These are phyloP conservation scores for Antheraea mylitta DNA, from an alignment of 1,140 invertebrate species.

Conservation along the genomic window DNA sequence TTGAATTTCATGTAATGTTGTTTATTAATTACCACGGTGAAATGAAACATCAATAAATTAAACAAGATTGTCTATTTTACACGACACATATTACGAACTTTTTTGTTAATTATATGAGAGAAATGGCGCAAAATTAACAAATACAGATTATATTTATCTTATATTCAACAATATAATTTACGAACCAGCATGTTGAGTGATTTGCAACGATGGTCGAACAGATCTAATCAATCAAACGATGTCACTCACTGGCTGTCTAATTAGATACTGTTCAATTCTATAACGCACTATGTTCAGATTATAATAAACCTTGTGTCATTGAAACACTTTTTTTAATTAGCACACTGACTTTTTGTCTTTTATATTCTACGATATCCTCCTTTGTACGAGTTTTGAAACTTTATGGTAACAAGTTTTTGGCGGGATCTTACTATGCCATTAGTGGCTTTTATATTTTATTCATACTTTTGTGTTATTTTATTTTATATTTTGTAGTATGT, in stretches of 20 bases:
- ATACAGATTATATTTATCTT: neutral
- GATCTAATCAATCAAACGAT: constrained; percentile 13
- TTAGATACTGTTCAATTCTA: neutral
- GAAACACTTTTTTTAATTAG: neutral
- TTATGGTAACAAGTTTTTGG: too few relatives aligned
- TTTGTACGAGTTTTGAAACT: too few relatives aligned
- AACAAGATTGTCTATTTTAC: neutral
- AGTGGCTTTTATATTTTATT: too few relatives aligned
- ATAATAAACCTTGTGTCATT: constrained; percentile 3
- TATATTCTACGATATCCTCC: too few relatives aligned
- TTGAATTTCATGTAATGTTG: neutral
- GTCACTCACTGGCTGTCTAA: constrained; percentile 8
- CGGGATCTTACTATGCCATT: too few relatives aligned
- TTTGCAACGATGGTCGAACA: constrained; percentile 1
- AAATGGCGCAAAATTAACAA: neutral
- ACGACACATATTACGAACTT: neutral
- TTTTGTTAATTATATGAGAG: neutral
- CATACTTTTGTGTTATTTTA: too few relatives aligned
- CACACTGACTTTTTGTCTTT: neutral
- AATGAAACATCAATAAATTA: neutral
- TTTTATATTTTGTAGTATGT: too few relatives aligned
- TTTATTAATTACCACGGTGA: neutral
- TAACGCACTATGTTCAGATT: neutral
- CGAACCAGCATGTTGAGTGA: constrained; percentile 17
- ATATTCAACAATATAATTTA: constrained; percentile 10